Percentiles rank a stretch among this genome's conserved stretches.
These are phyloP conservation scores for Prietella phreatophila DNA, from an alignment of 2,113 vertebrate genomes.

Conservation along the genomic window DNA sequence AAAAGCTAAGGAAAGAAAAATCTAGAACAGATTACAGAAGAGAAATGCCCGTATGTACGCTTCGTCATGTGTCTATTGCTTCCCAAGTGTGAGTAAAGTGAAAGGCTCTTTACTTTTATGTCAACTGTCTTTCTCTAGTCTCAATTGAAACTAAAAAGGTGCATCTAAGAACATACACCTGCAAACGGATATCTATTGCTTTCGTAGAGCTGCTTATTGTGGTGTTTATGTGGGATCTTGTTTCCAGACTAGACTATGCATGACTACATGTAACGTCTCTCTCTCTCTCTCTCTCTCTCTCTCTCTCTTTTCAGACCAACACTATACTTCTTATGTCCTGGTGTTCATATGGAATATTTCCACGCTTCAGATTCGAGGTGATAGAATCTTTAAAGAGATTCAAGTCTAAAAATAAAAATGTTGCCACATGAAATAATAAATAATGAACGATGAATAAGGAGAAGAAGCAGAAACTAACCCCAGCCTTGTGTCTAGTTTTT, in stretches of 20 bases:
- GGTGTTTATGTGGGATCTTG: background rate
- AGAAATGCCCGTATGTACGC: background rate
- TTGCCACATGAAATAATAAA: background rate
- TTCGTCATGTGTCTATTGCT: background rate
- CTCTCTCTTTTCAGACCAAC: background rate
- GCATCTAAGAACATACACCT: background rate
- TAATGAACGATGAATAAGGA: background rate
- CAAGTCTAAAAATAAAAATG: background rate
- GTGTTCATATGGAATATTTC: background rate
- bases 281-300: too few species aligned
- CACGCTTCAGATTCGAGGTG: background rate
- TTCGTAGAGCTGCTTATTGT: background rate
- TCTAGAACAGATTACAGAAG: background rate
- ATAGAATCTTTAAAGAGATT: background rate
- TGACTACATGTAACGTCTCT: background rate
- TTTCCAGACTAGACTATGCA: background rate
- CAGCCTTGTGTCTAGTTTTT: background rate
- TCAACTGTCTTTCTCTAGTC: background rate
- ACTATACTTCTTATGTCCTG: background rate
- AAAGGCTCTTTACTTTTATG: background rate
- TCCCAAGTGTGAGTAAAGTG: background rate
- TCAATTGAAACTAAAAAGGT: background rate
- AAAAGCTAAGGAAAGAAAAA: background rate
- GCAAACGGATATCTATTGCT: slow-evolving; percentile 3
- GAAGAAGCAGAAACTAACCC: background rate